Percentiles rank a stretch among this genome's conserved stretches.
phyloP scores from a whole-genome alignment of 2,888 invertebrate species.

The Cloeon dipterum region DNA sequence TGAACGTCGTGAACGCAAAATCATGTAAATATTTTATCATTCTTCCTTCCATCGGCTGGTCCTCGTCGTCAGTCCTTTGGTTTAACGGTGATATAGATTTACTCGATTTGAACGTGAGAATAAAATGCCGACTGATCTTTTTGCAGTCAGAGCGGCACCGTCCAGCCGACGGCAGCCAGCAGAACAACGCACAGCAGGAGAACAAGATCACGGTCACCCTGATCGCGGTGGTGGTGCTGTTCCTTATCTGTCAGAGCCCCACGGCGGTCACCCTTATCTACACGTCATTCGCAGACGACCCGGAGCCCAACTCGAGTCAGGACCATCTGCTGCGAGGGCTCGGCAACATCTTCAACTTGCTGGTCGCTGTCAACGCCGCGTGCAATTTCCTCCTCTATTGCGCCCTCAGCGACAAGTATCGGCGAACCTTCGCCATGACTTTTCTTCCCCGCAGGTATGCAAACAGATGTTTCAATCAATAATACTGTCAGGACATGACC shows the following conservation, averaged over 20 bases:
- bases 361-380: constrained; percentile 46
- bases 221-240: constrained; percentile 50
- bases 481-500: too few species aligned
- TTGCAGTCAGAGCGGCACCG: not conserved
- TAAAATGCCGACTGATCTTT: too few species aligned
- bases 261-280: constrained; percentile 34
- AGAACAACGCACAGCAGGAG: constrained; percentile 27
- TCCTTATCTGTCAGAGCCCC: constrained; percentile 49
- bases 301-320: constrained; percentile 12
- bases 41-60: too few species aligned
- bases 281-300: constrained; percentile 15
- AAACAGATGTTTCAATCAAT: constrained; percentile 6
- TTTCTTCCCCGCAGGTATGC: constrained; percentile 14
- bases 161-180: constrained; percentile 15
- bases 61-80: too few species aligned
- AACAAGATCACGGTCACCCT: constrained; percentile 53
- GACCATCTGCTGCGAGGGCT: constrained; percentile 23
- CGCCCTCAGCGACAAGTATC: constrained; percentile 48
- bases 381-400: constrained; percentile 59
- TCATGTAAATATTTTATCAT: too few species aligned
- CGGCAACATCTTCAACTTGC: constrained; percentile 49
- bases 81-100: too few species aligned
- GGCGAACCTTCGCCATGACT: constrained; percentile 25
- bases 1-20: too few species aligned
- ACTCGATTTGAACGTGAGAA: too few species aligned